Evolutionary conservation across 2,888 invertebrate genomes (phyloP), one percentile per base, ranked within the genome.

Genomic region (Lomographa bimaculata): DNA sequence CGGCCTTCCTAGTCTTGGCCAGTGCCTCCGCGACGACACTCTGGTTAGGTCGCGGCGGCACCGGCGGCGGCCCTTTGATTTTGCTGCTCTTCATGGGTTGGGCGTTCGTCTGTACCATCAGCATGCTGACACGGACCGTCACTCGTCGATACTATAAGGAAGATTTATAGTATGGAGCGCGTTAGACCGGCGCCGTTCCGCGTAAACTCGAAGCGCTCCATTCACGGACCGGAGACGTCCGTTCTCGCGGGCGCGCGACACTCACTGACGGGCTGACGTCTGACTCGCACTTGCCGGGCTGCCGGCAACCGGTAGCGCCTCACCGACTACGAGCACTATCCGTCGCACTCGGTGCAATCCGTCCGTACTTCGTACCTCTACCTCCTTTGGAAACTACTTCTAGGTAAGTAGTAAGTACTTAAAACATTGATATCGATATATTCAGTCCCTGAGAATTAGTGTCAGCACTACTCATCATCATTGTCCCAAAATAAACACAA

Each of bases 21-120:
- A 94, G 84, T 37, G 94, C 93, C 79, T 93, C 94, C 36, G 93
- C 93, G 36, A 94, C 93, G 65, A 93, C 90, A 63, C 91, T 93
- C 67, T 93, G 92, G 75, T 93, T 94, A 39, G 95, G 95, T 63
- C 95, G 90, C 55, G 95, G 95, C 40, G 95, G 95, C 54, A 95
- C 95, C 61, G 95, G 95, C 56, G 95, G 95, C 52, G 94, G 93
- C 45, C 93, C 92, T 67, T 91, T 86, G 36, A 89, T 64, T 67
- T 87, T 89, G 60, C 57, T 75, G 65, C 71, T 78, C 76, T 89
- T 89, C 85, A 86, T 86, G 50, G 85, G 87, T 58, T 91, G 92
- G 54, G 91, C 80, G 73, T 90, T 91, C 57, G 87, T 90, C 68
- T 90, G 87, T 65, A 90, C 84, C 86, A 90, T 90, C 73, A 89